Conservation (phyloP, 2,797 vertebrate species). For the Phyllotis vaccarum region DNA sequence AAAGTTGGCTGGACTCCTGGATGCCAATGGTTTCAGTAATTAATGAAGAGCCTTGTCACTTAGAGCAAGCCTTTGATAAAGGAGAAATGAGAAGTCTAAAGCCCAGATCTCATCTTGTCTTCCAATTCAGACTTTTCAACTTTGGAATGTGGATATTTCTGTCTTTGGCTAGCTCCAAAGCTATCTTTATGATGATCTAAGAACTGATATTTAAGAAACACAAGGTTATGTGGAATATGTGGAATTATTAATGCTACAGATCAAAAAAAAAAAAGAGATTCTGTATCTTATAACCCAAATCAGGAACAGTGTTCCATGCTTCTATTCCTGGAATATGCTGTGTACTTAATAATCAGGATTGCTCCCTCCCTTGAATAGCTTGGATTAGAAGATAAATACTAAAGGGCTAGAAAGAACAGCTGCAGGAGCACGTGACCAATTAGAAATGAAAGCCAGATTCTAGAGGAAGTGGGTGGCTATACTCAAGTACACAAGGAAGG, state of each 20-base stretch:
- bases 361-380: not conserved
- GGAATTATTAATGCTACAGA: not conserved
- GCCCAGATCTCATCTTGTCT: not conserved
- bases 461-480: not conserved
- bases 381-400: not conserved
- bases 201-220: not conserved
- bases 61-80: not conserved
- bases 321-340: not conserved
- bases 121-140: not conserved
- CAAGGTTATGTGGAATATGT: not conserved
- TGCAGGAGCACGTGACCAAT: not conserved
- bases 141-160: not conserved
- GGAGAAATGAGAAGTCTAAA: not conserved
- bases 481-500: too few species aligned
- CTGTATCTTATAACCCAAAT: not conserved
- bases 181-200: not conserved
- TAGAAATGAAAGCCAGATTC: not conserved
- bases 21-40: not conserved
- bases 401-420: not conserved
- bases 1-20: not conserved
- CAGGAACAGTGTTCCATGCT: not conserved
- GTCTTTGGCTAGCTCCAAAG: not conserved
- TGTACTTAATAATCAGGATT: not conserved
- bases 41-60: not conserved
- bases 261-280: not conserved